A percentile compares a stretch with the other conserved stretches of the same genome.
Evolutionary conservation across 2,113 vertebrate species (phyloP).

Genomic region (human (Homo sapiens)): GRCh38 chrX:21411001-21411500

Average conservation of each 20-base stretch:
- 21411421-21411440: neutral
- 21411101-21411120: neutral
- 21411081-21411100: constrained; percentile 31
- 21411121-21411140: neutral
- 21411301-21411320: neutral
- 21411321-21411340: neutral
- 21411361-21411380: neutral
- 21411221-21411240: neutral
- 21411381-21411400: neutral
- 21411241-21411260: neutral
- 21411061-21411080: neutral
- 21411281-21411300: neutral
- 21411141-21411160: neutral
- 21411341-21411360: neutral
- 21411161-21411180: constrained; percentile 33
- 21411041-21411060: constrained; percentile 13
- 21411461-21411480: neutral
- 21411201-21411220: constrained; percentile 36
- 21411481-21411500: neutral
- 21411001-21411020: constrained; percentile 25
- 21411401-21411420: neutral
- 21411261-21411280: constrained; percentile 35
- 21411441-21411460: neutral
- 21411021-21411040: constrained; percentile 33
- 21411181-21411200: neutral